Base-by-base conservation (phyloP, 2,113 vertebrate species). In the Sylvilagus bachmani region DNA sequence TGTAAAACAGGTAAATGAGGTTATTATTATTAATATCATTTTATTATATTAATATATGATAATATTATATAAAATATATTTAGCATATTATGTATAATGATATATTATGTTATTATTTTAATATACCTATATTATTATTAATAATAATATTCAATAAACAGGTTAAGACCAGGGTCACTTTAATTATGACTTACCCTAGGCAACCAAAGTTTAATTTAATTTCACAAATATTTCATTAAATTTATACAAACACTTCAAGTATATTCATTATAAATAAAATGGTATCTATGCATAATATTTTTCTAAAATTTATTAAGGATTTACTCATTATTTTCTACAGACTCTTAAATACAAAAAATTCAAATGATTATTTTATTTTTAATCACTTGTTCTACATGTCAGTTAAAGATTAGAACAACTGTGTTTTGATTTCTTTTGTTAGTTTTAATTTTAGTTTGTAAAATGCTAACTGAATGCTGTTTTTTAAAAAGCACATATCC, bases 351-450 rank as follows among this genome's bases (percentile, higher is more conserved):
- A 38, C 83, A 85, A 93, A 90, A 75, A 51, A 62, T 49, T 49
- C 86, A 51, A 80, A 81, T 66, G 2, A 64, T 80, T 86, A 44
- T 71, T 83, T 89, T 86, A 51, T 79, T 90, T 91, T 83, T 13
- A 86, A 79, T 9, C 29, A 83, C 81, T 33, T 88, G 13, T 36
- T 79, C 27, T 74, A 73, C 2, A 86, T 55, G 62, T 9, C 62
- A 94, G 80, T 91, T 75, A 95, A 82, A 93, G n/a, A 75, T 74
- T 55, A 89, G 44, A 69, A 95, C 27, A 90, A 91, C 21, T 24
- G 5, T 49, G 1, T 49, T 95, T 84, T 88, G 6, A 71, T 93
- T 92, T 91, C 14, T 70, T 91, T 93, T 88, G 49, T 90, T 79
- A 36, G 11, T 88, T 93, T 95, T 94, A 88, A 95, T 90, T 92